phyloP scores from a whole-genome alignment of 2,888 invertebrate species.

The Mystacides longicornis region DNA sequence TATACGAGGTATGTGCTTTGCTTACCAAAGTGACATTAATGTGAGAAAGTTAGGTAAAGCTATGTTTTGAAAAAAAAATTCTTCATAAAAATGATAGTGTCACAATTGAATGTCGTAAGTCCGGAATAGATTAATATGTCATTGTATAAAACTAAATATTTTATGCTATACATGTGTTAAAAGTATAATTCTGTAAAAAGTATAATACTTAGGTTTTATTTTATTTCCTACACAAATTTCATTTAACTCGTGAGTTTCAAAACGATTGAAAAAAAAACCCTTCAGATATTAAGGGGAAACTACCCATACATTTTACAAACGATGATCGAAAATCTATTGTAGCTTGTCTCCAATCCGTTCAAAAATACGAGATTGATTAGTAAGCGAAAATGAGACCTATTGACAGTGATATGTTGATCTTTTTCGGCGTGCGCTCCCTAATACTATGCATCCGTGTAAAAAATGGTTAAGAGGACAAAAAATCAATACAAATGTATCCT shows the following conservation, averaged over 20 bases:
- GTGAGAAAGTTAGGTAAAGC: no score
- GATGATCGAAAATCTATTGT: not conserved
- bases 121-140: no score
- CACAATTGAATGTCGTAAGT: no score
- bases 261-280: not conserved
- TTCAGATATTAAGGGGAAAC: no score
- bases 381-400: constrained; percentile 6
- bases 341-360: not conserved
- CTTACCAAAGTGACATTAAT: no score
- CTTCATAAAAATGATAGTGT: no score
- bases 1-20: no score
- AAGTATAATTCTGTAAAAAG: not conserved
- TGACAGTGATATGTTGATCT: not conserved
- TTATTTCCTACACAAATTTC: not conserved
- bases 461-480: constrained; percentile 1
- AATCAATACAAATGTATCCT: constrained; percentile 7
- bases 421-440: constrained; percentile 10
- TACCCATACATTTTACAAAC: no score
- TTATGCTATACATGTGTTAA: not conserved
- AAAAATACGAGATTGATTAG: not conserved
- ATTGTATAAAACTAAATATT: no score
- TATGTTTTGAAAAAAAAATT: no score
- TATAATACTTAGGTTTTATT: not conserved
- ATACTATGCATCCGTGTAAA: not conserved
- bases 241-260: not conserved